phyloP scores from a whole-genome alignment of 1,140 invertebrate species.

The Meloidogyne hapla region DNA sequence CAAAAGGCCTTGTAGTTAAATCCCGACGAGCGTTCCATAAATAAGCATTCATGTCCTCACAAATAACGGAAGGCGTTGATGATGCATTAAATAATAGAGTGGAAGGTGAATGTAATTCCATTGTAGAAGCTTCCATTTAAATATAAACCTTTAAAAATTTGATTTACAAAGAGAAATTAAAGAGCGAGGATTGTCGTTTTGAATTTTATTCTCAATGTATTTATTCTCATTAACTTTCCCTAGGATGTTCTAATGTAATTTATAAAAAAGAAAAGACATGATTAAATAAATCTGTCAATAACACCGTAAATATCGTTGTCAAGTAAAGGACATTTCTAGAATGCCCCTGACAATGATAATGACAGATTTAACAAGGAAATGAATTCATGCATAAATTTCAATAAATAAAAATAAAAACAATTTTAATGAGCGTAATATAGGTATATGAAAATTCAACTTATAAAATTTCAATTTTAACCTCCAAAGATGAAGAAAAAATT shows the following conservation, averaged over 20 bases:
- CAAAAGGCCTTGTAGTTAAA: conserved; percentile 38
- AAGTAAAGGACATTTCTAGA: background rate
- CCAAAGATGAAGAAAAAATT: too few species aligned
- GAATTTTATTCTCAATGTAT: too few species aligned
- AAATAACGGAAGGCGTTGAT: conserved; percentile 11
- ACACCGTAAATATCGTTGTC: background rate
- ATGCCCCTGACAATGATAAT: background rate
- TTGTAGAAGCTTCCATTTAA: conserved; percentile 13
- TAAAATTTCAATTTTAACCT: too few species aligned
- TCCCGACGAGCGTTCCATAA: conserved; percentile 43
- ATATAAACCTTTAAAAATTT: background rate
- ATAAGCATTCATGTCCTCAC: conserved; percentile 41
- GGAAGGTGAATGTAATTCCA: background rate
- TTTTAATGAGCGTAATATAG: too few species aligned
- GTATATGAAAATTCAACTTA: too few species aligned
- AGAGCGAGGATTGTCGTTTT: too few species aligned
- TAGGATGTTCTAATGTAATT: too few species aligned
- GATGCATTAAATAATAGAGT: background rate
- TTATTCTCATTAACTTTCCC: too few species aligned
- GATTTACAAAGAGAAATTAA: too few species aligned
- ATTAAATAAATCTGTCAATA: background rate
- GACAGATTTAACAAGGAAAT: background rate
- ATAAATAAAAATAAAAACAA: too few species aligned
- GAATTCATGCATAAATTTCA: background rate
- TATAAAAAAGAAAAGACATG: background rate